These are phyloP conservation scores for Phainopepla nitens DNA, from an alignment of 2,113 vertebrate genomes.

Conservation along the genomic window DNA sequence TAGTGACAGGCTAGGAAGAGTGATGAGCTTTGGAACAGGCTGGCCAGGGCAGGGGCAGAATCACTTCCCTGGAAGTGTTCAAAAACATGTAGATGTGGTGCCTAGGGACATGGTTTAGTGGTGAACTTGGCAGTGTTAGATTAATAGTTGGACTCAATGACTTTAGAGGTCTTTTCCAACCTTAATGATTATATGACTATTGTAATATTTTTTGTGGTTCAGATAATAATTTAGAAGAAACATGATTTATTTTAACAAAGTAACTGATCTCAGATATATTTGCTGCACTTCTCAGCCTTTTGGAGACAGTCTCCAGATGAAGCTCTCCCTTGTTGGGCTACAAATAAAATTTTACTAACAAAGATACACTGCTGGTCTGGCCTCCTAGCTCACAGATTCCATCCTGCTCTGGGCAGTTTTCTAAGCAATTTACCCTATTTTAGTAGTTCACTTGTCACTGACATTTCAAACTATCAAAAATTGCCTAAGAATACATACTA, in stretches of 20 bases:
- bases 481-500: not conserved
- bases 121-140: not conserved
- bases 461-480: not conserved
- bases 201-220: not conserved
- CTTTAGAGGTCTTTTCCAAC: not conserved
- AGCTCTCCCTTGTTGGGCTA: not conserved
- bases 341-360: not conserved
- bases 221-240: not conserved
- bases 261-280: too few relatives aligned
- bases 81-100: not conserved
- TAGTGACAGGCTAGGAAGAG: not conserved
- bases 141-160: too few relatives aligned
- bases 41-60: not conserved
- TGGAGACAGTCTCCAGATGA: not conserved
- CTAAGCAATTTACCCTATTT: not conserved
- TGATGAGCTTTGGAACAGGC: not conserved
- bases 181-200: not conserved
- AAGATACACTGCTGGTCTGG: not conserved
- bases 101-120: not conserved
- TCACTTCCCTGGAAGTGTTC: not conserved
- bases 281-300: not conserved
- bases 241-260: not conserved
- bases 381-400: not conserved
- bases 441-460: not conserved
- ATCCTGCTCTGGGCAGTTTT: not conserved